A percentile compares a stretch with the other conserved stretches of the same genome.
Evolutionary conservation across 2,113 vertebrate genomes (phyloP).

Genomic region (Psammodynastes pulverulentus): DNA sequence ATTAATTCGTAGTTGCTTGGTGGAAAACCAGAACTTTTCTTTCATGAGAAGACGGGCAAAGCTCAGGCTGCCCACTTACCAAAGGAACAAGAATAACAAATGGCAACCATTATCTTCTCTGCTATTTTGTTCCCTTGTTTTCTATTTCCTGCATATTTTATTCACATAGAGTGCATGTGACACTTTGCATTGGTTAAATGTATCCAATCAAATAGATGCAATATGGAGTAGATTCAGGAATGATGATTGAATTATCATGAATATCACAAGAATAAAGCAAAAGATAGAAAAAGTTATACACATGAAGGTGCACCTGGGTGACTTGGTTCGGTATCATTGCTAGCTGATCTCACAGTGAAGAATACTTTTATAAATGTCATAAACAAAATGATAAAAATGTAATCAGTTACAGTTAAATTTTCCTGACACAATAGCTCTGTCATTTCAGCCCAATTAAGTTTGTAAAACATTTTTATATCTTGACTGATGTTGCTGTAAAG

Average conservation of each 20-base stretch:
- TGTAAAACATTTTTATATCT: background rate
- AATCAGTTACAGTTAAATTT: background rate
- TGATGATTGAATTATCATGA: background rate
- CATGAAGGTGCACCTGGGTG: background rate
- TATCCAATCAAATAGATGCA: background rate
- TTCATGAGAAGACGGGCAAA: background rate
- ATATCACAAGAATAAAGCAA: background rate
- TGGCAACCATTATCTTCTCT: background rate
- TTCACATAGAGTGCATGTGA: background rate
- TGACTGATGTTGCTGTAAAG: background rate
- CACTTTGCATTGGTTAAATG: background rate
- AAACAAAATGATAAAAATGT: background rate
- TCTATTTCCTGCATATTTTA: background rate
- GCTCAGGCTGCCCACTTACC: background rate
- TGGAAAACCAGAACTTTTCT: background rate
- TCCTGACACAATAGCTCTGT: background rate
- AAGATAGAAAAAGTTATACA: background rate
- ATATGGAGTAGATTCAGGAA: background rate
- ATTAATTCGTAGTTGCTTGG: background rate
- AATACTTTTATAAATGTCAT: background rate
- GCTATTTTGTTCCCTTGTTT: background rate
- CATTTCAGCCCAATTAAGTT: background rate
- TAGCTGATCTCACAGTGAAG: background rate
- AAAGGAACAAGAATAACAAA: background rate
- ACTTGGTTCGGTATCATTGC: background rate